Percentiles rank a stretch among this genome's conserved stretches.
Conservation (phyloP, 1,140 invertebrate genomes). For the Lepidurus packardi region DNA sequence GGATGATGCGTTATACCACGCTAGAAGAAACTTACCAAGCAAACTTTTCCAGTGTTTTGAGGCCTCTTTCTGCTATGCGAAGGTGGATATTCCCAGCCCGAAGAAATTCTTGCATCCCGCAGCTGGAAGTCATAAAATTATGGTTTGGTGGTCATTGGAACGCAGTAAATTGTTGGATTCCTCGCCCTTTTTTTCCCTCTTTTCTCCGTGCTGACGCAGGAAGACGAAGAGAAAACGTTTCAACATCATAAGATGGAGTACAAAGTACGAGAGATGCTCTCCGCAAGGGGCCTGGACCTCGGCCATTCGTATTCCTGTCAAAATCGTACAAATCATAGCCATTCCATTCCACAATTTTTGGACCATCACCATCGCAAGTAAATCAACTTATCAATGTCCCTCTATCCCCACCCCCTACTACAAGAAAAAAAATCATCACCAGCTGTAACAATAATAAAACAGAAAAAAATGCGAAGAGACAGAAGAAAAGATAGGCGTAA, state of each 20-base stretch:
- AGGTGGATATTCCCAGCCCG: background rate
- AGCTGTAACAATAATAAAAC: background rate
- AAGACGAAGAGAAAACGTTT: slow-evolving; percentile 2
- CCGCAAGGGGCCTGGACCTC: slow-evolving; percentile 7
- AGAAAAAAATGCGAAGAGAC: background rate
- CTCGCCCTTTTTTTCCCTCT: background rate
- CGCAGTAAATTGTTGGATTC: slow-evolving; percentile 21
- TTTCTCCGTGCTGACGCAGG: background rate
- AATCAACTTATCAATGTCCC: slow-evolving; percentile 11
- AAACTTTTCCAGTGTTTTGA: background rate
- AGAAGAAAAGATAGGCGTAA: no score
- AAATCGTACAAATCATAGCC: slow-evolving; percentile 13
- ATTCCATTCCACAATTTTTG: slow-evolving; percentile 19
- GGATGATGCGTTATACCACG: background rate
- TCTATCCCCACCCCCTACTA: background rate
- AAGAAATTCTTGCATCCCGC: slow-evolving; percentile 13
- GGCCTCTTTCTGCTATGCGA: background rate
- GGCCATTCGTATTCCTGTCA: slow-evolving; percentile 21
- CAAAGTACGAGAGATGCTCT: slow-evolving; percentile 11
- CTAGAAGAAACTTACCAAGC: background rate
- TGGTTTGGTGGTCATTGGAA: slow-evolving; percentile 21
- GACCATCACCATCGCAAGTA: slow-evolving; percentile 14
- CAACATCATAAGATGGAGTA: background rate
- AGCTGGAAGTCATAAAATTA: slow-evolving; percentile 19
- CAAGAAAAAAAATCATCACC: background rate